A percentile compares a stretch with the other conserved stretches of the same genome.
Evolutionary conservation across 1,140 invertebrate genomes (phyloP).

Genomic region (Pachyrhynchus sulphureomaculatus): DNA sequence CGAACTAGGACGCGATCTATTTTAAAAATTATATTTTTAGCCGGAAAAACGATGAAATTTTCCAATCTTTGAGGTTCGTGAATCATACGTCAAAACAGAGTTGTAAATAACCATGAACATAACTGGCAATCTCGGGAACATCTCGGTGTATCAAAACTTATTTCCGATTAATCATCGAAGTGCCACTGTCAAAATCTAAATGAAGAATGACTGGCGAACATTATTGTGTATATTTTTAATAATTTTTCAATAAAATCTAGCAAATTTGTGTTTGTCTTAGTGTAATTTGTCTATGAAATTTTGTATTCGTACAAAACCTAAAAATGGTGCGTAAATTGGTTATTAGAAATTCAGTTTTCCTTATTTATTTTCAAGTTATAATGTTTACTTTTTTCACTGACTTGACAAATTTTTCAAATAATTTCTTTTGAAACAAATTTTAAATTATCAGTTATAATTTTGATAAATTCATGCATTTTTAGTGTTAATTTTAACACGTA

Average conservation of each 20-base stretch:
- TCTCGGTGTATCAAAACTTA: too few species aligned
- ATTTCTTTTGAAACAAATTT: too few species aligned
- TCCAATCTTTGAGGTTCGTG: neutral
- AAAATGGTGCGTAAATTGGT: neutral
- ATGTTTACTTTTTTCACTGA: neutral
- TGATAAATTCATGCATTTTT: neutral
- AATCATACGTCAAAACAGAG: neutral
- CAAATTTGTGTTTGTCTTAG: too few species aligned
- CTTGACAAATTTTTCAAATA: too few species aligned
- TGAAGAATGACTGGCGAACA: too few species aligned
- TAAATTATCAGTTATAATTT: too few species aligned
- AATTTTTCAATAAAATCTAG: too few species aligned
- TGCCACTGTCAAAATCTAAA: too few species aligned
- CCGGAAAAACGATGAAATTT: neutral
- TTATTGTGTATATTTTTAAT: too few species aligned
- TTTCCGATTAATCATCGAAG: too few species aligned
- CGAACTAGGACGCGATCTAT: slow-evolving; percentile 14
- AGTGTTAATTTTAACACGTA: neutral
- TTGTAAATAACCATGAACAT: slow-evolving; percentile 14
- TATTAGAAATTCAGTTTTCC: neutral
- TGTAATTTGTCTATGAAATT: neutral
- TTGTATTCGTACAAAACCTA: neutral
- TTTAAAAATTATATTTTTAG: slow-evolving; percentile 23
- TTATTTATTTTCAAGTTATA: neutral
- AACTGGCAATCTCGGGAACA: too few species aligned